Percentiles rank a stretch among this genome's conserved stretches.
Conservation (phyloP, 2,113 vertebrate species). For the Cyanoderma ruficeps region DNA sequence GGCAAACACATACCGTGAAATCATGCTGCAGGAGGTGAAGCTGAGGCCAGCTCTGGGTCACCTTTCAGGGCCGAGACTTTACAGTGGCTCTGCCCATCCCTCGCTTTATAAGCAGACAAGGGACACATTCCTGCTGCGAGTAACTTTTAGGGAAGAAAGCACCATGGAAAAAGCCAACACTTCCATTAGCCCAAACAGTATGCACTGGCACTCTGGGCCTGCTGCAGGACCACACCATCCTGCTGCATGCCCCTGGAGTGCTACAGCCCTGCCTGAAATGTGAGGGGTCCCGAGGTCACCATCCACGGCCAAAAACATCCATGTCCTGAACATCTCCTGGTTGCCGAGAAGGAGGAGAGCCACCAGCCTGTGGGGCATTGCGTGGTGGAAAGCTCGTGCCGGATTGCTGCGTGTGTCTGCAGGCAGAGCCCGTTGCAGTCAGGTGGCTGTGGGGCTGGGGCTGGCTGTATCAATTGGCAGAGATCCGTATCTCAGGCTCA, state of each 20-base stretch:
- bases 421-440: fast-evolving
- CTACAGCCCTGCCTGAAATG: not conserved
- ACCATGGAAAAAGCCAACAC: not conserved
- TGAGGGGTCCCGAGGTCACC: not conserved
- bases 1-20: not conserved
- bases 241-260: not conserved
- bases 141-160: not conserved
- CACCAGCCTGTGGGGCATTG: fast-evolving
- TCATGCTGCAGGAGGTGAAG: not conserved
- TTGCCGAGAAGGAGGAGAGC: not conserved
- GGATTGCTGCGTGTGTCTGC: fast-evolving
- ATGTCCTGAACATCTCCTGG: not conserved
- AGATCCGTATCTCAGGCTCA: fast-evolving
- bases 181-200: not conserved
- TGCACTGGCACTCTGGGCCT: not conserved
- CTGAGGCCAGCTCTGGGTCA: not conserved
- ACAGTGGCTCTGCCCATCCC: not conserved
- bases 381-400: fast-evolving
- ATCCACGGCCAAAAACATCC: not conserved
- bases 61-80: not conserved
- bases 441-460: fast-evolving
- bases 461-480: not conserved
- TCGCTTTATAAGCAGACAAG: not conserved
- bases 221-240: not conserved
- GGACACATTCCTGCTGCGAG: not conserved